These are phyloP conservation scores for Chiroxiphia lanceolata DNA, from an alignment of 2,797 vertebrate genomes.

Conservation along the genomic window DNA sequence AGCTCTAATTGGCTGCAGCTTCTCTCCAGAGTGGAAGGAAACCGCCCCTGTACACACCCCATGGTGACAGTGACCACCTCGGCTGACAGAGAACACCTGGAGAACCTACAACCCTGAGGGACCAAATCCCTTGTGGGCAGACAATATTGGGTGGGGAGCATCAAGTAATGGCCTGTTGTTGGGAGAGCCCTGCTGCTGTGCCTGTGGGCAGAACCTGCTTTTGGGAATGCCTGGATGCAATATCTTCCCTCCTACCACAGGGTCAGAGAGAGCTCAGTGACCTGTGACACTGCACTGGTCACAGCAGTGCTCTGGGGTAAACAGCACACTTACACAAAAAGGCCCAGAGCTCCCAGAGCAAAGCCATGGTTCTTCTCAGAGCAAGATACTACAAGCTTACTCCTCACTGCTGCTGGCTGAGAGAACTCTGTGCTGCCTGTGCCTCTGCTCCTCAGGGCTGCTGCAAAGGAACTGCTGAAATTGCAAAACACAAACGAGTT, in stretches of 20 bases:
- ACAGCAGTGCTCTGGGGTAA: not conserved
- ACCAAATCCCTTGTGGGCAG: not conserved
- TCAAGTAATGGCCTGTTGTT: not conserved
- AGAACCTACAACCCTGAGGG: fast-evolving
- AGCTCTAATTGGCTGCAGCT: not conserved
- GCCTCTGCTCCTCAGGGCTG: not conserved
- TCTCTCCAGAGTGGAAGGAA: not conserved
- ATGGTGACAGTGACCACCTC: not conserved
- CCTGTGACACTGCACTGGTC: not conserved
- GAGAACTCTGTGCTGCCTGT: not conserved
- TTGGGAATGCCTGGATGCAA: not conserved
- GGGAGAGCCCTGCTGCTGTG: not conserved
- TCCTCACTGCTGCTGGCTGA: not conserved
- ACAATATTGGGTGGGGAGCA: not conserved
- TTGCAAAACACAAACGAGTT: slow-evolving; percentile 3
- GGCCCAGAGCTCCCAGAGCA: not conserved
- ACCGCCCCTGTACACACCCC: fast-evolving
- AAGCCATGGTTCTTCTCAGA: not conserved
- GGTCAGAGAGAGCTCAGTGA: not conserved
- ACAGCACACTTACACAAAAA: fast-evolving
- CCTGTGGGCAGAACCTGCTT: not conserved
- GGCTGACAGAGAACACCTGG: not conserved
- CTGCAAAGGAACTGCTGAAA: slow-evolving; percentile 1
- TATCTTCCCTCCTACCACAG: not conserved
- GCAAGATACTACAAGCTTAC: not conserved